Conservation (phyloP, 2,113 vertebrate species). For the Ahaetulla prasina region DNA sequence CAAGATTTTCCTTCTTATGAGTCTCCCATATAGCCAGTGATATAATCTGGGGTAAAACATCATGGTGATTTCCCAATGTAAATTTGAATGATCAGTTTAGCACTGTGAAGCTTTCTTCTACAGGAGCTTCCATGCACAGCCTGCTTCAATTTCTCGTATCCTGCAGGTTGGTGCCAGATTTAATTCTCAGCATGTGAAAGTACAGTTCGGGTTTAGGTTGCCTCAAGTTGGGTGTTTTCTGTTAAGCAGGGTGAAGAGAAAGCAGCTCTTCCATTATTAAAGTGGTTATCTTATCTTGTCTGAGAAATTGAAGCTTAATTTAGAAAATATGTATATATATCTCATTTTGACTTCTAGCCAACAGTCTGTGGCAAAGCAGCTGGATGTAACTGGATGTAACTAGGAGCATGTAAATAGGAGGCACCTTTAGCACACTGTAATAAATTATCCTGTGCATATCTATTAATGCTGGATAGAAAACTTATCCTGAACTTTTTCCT, state of each 20-base stretch:
- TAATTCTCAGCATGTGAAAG: not conserved
- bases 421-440: not conserved
- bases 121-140: not conserved
- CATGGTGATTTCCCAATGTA: not conserved
- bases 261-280: not conserved
- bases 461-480: not conserved
- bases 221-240: not conserved
- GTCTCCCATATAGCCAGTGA: not conserved
- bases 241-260: not conserved
- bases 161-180: not conserved
- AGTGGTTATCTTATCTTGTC: not conserved
- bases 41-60: not conserved
- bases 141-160: not conserved
- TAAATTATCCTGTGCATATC: not conserved
- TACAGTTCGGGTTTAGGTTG: not conserved
- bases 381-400: not conserved
- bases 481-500: not conserved
- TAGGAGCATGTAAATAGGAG: not conserved
- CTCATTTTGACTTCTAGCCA: not conserved
- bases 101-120: not conserved
- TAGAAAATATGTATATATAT: not conserved
- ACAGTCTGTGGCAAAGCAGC: not conserved
- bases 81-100: not conserved
- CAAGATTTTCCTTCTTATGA: not conserved
- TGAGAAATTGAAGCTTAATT: not conserved